Evolutionary conservation across 2,797 vertebrate species (phyloP), one percentile per base, ranked within the genome.

Genomic region (Coccyzus lansbergi): DNA sequence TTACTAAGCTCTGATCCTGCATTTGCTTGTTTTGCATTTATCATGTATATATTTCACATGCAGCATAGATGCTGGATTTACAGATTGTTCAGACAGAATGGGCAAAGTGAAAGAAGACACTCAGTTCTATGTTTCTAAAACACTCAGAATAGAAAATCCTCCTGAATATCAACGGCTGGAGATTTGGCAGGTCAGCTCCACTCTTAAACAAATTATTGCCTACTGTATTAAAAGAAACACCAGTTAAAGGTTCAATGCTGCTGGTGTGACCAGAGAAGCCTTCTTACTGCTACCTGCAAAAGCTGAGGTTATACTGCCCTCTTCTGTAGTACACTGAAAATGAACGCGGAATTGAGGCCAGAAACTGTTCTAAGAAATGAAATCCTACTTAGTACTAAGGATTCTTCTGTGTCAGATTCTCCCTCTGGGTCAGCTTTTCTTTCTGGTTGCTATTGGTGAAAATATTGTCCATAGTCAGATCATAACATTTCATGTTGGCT

Each of bases 251-350:
- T 71, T 88, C 38, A 70, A 4, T 62, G 60, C 34, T 67, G 38
- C 55, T 82, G 68, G 67, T 55, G 42, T 38, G 76, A 75, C 74
- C 71, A 74, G 16, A 60, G 77, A 77, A 79, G 34, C 19, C 10
- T 64, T 86, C 40, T 26, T 52, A 28, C 38, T 71, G 10, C n/a
- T 49, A 15, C 28, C 21, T 7, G 29, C 49, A 72, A 88, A 92
- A 88, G 3, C 53, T 86, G 78, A 48, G 83, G 80, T 74, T 90
- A 77, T 83, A 72, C 86, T 95, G 92, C 92, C 94, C 91, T 96
- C 94, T 97, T 94, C 94, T 94, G 91, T 91, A 92, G 33, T 22
- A 58, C 2, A 1, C 10, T 64, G 80, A 68, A 91, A 95, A 67
- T 86, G 64, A 84, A 77, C 94, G 53, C 29, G 75, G 55, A 56